Evolutionary conservation across 2,888 invertebrate species (phyloP), one percentile per base, ranked within the genome.

Genomic region (Coenonympha glycerion): DNA sequence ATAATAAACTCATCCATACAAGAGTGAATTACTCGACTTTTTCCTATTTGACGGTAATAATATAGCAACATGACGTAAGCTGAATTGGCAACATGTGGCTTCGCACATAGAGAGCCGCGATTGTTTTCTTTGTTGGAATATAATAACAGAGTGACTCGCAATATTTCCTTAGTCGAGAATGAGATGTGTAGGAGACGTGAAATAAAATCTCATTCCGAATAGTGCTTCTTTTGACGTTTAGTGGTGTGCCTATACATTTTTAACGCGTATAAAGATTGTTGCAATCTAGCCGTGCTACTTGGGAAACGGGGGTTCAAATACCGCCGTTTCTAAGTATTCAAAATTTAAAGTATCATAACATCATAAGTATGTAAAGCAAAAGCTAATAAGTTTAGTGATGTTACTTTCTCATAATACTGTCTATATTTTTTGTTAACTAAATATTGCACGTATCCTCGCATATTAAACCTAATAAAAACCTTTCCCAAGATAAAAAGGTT

Each of bases 91-190:
- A 71, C 77, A 78, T 75, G 71, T 78, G 74, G 74, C 66, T 62
- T 56, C 57, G 55, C 56, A 57, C 53, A 44, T 56, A 50, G 50
- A 56, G 45, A 42, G 11, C 28, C 31, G 18, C 49, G 42, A 55
- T 55, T 69, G 70, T 68, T 76, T 72, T 73, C 76, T 76, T 77
- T 79, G 79, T 79, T 72, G 74, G 68, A 65, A 72, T 76, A 82
- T 81, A 79, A 81, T 79, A 79, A 80, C 69, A 67, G 77, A 80
- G 79, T 82, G 81, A 84, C 76, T 82, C 63, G 80, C 73, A 69
- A 71, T 76, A 78, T 80, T 74, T 69, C 61, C 59, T 63, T 56
- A 60, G 55, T 59, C 60, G 59, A 66, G 75, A 80, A 73, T 79
- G 69, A 79, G 80, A 80, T 77, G 79, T 75, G 76, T 73, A 66